Percentiles rank a stretch among this genome's conserved stretches.
phyloP scores from a whole-genome alignment of 2,888 invertebrate genomes.

The Orgyia antiqua region DNA sequence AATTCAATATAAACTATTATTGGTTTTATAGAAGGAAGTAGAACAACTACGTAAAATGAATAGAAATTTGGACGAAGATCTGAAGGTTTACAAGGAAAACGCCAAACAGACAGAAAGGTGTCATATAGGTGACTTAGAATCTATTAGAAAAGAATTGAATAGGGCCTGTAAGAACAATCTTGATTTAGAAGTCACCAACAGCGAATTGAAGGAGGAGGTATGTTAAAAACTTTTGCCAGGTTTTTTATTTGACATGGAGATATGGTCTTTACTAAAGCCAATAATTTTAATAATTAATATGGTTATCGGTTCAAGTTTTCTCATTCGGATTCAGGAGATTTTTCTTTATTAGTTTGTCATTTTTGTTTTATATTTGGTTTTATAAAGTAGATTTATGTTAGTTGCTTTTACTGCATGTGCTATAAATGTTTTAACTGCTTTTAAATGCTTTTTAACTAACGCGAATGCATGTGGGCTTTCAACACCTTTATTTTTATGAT shows the following conservation, averaged over 20 bases:
- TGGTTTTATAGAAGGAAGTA: conserved; percentile 59
- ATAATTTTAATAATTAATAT: background rate
- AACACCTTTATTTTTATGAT: conserved; percentile 23
- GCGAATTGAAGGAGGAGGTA: conserved; percentile 84
- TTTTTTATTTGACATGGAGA: background rate
- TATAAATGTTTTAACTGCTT: conserved; percentile 39
- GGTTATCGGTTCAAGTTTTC: background rate
- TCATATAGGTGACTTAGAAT: conserved; percentile 67
- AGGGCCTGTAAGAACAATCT: conserved; percentile 76
- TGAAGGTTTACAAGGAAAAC: conserved; percentile 62
- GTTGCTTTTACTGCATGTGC: conserved; percentile 17
- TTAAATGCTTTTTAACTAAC: conserved; percentile 28
- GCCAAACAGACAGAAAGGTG: conserved; percentile 64
- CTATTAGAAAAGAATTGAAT: conserved; percentile 70
- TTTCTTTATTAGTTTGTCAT: background rate
- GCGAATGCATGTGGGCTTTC: conserved; percentile 40
- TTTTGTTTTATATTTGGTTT: background rate
- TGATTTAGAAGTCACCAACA: conserved; percentile 82
- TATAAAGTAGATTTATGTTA: background rate
- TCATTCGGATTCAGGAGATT: background rate
- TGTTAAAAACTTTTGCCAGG: conserved; percentile 14
- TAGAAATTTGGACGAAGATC: conserved; percentile 65
- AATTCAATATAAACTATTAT: too few relatives aligned
- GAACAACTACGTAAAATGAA: conserved; percentile 56
- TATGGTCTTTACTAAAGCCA: background rate